Base-by-base conservation (phyloP, 1,140 invertebrate species). In the Drosophila subpulchrella region DNA sequence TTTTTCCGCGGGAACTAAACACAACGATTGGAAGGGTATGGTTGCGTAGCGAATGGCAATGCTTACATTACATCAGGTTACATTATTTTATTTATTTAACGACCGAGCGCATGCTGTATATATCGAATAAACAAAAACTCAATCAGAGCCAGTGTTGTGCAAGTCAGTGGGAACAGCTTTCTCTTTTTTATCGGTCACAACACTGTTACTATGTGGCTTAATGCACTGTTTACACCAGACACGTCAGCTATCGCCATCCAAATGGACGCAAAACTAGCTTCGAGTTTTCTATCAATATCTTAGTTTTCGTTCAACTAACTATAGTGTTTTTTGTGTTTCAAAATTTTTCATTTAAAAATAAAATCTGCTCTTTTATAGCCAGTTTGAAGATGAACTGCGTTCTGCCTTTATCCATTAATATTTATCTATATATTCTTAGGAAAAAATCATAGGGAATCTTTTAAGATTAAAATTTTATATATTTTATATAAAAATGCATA, bases 71-170 rank as follows among this genome's bases (percentile, higher is more conserved):
- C 30, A 34, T 34, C n/a, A 5, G 13, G 17, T 53, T 36, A 53
- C 48, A 34, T 51, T 53, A 36, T 3, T 36, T 34, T 36, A 27
- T 53, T 53, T 36, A 8, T 51, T 36, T 53, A 12, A 53, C 15
- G 32, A 53, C 5, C 32, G 50, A 53, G 11, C n/a, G 11, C 32
- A 36, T 12, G 24, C 20, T 48, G 50, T 53, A 53, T 36, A 53
- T 53, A 53, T 53, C 50, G 50, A 53, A 53, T 53, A 53, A 53
- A 53, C 50, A 53, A 53, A 53, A 1, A 53, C n/a, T 20, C 11
- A 15, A n/a, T 6, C 30, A 12, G 15, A 48, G 12, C 32, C 32
- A 53, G 50, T 34, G 50, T 20, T 53, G 32, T 11, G 10, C 36
- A 36, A 17, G 0, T 0, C 1, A 47, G 20, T 20, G 32, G 15